Conservation (phyloP, 2,888 invertebrate species). For the Lasioglossum villosulum region DNA sequence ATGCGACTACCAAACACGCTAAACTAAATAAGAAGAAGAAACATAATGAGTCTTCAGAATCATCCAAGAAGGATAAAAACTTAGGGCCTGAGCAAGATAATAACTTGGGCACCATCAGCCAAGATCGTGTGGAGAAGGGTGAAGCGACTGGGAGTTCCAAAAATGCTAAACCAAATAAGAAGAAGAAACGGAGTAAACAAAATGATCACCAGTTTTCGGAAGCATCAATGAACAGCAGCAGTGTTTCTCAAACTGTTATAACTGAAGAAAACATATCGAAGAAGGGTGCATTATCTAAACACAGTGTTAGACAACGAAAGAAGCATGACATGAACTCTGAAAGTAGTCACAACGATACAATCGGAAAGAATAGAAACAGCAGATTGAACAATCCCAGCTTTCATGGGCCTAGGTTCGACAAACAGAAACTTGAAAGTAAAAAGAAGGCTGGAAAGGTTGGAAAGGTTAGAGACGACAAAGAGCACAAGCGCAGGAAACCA, state of each 20-base stretch:
- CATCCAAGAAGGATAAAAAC: conserved; percentile 9
- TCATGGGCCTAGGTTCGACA: conserved; percentile 24
- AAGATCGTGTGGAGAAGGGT: conserved; percentile 28
- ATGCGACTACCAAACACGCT: no score
- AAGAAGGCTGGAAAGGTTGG: conserved; percentile 85
- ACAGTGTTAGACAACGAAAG: conserved; percentile 64
- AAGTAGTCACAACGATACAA: neutral
- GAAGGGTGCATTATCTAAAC: conserved; percentile 71
- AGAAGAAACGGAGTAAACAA: conserved; percentile 56
- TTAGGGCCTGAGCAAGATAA: neutral
- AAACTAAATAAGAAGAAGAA: no score
- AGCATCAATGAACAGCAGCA: neutral
- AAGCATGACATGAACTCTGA: neutral
- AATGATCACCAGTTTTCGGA: conserved; percentile 24
- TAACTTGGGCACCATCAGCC: neutral
- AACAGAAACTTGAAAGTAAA: conserved; percentile 61
- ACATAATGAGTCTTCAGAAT: neutral
- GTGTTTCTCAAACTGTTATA: neutral
- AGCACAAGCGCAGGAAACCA: conserved; percentile 83
- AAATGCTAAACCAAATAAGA: conserved; percentile 39
- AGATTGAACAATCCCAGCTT: neutral
- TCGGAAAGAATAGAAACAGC: neutral
- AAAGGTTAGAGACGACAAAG: conserved; percentile 84
- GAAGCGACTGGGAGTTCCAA: neutral
- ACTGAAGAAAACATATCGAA: neutral